phyloP scores from a whole-genome alignment of 2,113 vertebrate genomes.

The Holacanthus passer region DNA sequence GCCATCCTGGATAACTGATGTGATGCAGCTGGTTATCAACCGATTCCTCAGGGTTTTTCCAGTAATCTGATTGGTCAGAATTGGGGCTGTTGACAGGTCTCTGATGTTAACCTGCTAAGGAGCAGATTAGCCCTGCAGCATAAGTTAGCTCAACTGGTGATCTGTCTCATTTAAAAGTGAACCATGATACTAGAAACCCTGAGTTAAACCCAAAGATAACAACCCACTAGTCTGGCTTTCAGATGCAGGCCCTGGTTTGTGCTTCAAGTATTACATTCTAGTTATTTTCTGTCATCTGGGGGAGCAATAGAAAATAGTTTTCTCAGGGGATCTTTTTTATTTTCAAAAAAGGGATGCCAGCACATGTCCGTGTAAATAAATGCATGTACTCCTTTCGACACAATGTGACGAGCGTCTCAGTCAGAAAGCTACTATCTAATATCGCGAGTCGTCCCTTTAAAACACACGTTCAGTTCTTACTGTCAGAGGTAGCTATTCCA shows the following conservation, averaged over 20 bases:
- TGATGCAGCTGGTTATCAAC: not conserved
- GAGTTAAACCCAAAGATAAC: not conserved
- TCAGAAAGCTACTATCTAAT: not conserved
- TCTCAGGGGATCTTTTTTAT: constrained; percentile 33
- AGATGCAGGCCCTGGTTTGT: not conserved
- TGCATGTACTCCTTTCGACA: not conserved
- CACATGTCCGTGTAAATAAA: not conserved
- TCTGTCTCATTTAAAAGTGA: not conserved
- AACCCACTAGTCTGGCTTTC: too few species aligned
- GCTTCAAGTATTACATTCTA: not conserved
- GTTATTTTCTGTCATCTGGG: not conserved
- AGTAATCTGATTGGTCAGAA: not conserved
- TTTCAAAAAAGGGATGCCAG: not conserved
- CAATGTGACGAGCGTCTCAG: not conserved
- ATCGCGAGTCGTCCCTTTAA: not conserved
- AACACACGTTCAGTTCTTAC: not conserved
- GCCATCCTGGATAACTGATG: not conserved
- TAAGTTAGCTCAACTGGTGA: not conserved
- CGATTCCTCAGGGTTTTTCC: not conserved
- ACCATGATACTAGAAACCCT: not conserved
- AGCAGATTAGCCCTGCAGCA: not conserved
- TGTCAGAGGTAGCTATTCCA: not conserved
- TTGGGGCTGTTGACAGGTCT: too few species aligned
- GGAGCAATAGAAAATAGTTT: constrained; percentile 20
- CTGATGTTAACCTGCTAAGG: not conserved